These are phyloP conservation scores for Mormyrus proboscirostris DNA, from an alignment of 2,797 vertebrate species.

Conservation along the genomic window DNA sequence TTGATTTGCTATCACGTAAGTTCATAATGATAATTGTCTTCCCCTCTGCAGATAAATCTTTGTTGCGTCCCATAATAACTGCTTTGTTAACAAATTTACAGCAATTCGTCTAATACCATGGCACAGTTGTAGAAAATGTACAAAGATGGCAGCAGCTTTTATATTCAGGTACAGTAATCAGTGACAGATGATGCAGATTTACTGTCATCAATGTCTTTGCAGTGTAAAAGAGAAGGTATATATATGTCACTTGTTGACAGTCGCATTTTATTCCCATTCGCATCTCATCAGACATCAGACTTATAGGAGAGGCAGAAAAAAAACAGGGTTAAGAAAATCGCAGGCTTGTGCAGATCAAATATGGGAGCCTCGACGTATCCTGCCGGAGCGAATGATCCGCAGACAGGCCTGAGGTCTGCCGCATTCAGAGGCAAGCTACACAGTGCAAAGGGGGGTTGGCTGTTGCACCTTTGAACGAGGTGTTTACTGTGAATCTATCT, in stretches of 20 bases:
- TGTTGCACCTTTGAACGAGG: not conserved
- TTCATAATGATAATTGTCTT: not conserved
- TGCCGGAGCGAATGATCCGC: not conserved
- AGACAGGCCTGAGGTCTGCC: not conserved
- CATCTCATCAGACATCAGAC: conserved; percentile 8
- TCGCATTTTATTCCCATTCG: not conserved
- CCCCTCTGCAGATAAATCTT: not conserved
- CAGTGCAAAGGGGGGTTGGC: not conserved
- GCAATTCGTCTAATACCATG: not conserved
- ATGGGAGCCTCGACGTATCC: not conserved
- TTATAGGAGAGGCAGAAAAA: conserved; percentile 14
- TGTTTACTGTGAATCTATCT: not conserved
- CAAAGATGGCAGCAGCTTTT: not conserved
- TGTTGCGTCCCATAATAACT: not conserved
- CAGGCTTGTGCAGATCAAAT: not conserved
- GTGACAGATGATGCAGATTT: not conserved
- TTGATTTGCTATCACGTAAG: not conserved
- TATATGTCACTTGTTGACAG: not conserved
- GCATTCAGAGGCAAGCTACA: not conserved
- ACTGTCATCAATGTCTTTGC: not conserved
- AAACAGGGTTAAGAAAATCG: not conserved
- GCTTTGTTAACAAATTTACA: not conserved
- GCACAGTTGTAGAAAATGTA: not conserved
- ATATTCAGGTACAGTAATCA: not conserved
- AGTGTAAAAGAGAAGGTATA: not conserved